phyloP scores from a whole-genome alignment of 2,113 vertebrate species.

The Erinaceus europaeus region DNA sequence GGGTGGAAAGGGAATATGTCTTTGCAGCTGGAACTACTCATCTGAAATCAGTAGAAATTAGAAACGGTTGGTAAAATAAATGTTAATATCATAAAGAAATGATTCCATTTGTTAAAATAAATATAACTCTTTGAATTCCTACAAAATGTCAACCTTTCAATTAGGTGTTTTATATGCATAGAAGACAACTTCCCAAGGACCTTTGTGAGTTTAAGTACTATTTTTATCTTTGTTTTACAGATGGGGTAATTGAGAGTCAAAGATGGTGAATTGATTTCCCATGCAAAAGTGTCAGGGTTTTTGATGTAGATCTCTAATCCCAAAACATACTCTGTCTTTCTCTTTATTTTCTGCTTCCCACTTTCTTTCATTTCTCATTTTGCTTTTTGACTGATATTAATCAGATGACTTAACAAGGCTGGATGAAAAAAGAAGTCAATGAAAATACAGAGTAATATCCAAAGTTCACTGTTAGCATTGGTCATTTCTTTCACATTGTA shows the following conservation, averaged over 20 bases:
- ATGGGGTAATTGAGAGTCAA: neutral
- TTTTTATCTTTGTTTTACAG: conserved; percentile 6
- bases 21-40: conserved; percentile 30
- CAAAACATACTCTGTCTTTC: neutral
- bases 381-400: neutral
- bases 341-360: too few species aligned
- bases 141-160: neutral
- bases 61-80: neutral
- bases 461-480: neutral
- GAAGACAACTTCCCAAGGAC: neutral
- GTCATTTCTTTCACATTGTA: neutral
- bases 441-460: neutral
- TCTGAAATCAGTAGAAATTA: neutral
- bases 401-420: neutral
- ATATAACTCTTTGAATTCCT: neutral
- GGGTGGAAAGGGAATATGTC: neutral
- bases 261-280: neutral
- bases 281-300: neutral
- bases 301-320: neutral
- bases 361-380: too few species aligned
- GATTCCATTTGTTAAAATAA: neutral
- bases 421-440: neutral
- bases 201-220: neutral
- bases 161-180: neutral
- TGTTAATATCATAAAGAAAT: conserved; percentile 15